Evolutionary conservation across 1,140 invertebrate genomes (phyloP).

Genomic region (Sminthurinus signatus): DNA sequence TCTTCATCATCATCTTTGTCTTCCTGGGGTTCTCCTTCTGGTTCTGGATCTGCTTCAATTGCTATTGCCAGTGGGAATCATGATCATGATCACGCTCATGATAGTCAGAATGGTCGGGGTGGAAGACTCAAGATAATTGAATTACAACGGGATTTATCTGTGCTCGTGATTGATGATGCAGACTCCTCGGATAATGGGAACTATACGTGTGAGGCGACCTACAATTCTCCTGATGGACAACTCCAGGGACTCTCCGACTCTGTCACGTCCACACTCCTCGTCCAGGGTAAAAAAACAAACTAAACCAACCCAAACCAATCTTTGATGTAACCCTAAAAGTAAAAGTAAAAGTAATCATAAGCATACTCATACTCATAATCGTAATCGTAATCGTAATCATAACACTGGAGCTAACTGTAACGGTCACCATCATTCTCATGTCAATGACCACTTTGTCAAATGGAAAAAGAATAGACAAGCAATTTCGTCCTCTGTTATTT

Average conservation of each 20-base stretch:
- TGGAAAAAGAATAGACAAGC: too few species aligned
- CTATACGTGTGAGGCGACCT: conserved; percentile 46
- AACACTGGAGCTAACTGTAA: not conserved
- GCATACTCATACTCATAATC: not conserved
- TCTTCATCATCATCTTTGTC: too few species aligned
- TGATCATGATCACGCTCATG: too few species aligned
- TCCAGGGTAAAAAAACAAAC: conserved; percentile 48
- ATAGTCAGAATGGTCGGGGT: too few species aligned
- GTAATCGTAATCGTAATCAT: too few species aligned
- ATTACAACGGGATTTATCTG: conserved; percentile 53
- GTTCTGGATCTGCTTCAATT: too few species aligned
- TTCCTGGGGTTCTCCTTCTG: too few species aligned
- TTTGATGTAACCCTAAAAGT: not conserved
- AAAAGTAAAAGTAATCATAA: not conserved
- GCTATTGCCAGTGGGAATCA: too few species aligned
- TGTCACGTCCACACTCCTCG: conserved; percentile 57
- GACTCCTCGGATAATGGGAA: conserved; percentile 44
- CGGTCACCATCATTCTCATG: not conserved
- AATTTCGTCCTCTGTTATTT: not conserved
- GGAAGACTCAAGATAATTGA: conserved; percentile 45
- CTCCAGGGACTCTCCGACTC: conserved; percentile 56
- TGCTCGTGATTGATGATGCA: conserved; percentile 44
- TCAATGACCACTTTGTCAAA: not conserved
- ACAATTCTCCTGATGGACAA: too few species aligned
- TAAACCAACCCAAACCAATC: conserved; percentile 10